Conservation (phyloP, 2,888 invertebrate genomes). For the Boloria selene region DNA sequence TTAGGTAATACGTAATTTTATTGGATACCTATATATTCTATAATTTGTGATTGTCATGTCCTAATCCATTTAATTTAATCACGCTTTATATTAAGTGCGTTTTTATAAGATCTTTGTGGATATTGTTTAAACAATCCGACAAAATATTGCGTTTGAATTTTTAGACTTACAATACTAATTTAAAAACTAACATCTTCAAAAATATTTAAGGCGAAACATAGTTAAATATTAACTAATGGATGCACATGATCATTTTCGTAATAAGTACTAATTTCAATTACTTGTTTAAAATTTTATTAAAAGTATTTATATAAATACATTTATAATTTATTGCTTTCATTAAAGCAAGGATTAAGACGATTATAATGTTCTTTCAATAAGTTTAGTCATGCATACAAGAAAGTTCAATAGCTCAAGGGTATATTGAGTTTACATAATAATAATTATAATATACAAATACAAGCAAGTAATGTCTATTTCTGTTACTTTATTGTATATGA, state of each 20-base stretch:
- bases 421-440: not conserved
- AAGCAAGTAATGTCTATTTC: too few relatives aligned
- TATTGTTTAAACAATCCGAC: conserved; percentile 17
- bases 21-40: conserved; percentile 28
- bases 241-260: conserved; percentile 20
- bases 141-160: conserved; percentile 9
- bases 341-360: conserved; percentile 5
- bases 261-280: conserved; percentile 14
- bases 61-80: conserved; percentile 9
- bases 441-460: too few relatives aligned
- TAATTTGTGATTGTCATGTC: conserved; percentile 7
- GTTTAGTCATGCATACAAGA: not conserved
- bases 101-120: conserved; percentile 9
- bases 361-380: not conserved
- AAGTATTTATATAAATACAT: conserved; percentile 8
- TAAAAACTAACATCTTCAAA: conserved; percentile 38
- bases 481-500: too few relatives aligned
- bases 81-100: not conserved
- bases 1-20: conserved; percentile 29
- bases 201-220: conserved; percentile 45
- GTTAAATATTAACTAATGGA: conserved; percentile 34
- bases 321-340: conserved; percentile 16
- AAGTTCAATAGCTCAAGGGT: not conserved
- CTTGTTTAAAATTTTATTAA: conserved; percentile 16
- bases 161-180: conserved; percentile 31